Evolutionary conservation across 2,888 invertebrate species (phyloP).

Genomic region (Amaurobius ferox): DNA sequence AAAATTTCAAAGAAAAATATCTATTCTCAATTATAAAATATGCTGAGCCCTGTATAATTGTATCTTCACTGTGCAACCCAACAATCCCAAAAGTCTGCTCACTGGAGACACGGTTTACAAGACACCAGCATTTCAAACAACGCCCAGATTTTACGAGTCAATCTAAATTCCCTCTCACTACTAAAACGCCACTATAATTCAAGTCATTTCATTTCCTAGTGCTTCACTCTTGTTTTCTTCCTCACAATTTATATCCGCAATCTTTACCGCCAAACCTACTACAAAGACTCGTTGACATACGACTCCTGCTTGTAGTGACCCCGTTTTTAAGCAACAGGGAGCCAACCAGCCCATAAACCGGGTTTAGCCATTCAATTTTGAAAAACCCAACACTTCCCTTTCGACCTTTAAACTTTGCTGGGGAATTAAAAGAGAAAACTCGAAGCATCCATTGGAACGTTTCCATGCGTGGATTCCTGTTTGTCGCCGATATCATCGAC

Average conservation of each 20-base stretch:
- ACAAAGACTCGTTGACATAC: neutral
- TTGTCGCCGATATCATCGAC: neutral
- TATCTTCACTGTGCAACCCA: no score
- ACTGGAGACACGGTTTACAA: no score
- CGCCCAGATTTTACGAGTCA: no score
- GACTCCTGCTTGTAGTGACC: neutral
- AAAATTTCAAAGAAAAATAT: no score
- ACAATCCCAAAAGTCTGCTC: no score
- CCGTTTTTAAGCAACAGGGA: neutral
- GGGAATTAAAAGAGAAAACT: slow-evolving; percentile 1
- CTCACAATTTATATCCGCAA: neutral
- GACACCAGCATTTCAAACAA: no score
- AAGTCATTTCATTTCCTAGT: no score
- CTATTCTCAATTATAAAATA: no score
- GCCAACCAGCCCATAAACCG: neutral
- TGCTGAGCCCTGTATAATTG: no score
- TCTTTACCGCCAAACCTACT: neutral
- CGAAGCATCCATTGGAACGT: neutral
- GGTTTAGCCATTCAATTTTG: neutral
- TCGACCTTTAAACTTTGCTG: neutral
- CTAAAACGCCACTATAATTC: no score
- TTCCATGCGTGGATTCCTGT: neutral
- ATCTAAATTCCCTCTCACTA: no score
- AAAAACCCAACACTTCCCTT: neutral
- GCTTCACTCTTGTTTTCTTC: slow-evolving; percentile 10